Percentiles rank a stretch among this genome's conserved stretches.
These are phyloP conservation scores for Omphaloscelis lunosa DNA, from an alignment of 2,888 invertebrate species.

Conservation along the genomic window DNA sequence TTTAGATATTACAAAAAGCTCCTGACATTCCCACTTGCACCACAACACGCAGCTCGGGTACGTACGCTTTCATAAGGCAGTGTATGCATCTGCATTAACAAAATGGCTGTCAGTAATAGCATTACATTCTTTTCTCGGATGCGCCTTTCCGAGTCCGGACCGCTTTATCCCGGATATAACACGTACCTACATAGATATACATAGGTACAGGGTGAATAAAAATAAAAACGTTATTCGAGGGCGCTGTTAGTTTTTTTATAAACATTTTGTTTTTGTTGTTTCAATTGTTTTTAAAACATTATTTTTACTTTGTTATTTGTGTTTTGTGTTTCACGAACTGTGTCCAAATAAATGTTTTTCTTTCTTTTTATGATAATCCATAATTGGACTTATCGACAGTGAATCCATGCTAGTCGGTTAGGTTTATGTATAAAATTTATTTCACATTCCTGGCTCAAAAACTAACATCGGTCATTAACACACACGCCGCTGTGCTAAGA, in stretches of 20 bases:
- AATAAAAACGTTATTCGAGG: neutral
- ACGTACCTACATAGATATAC: neutral
- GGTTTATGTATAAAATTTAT: too few species aligned
- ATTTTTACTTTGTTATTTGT: too few species aligned
- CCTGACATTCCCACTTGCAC: neutral
- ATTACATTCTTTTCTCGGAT: conserved; percentile 71
- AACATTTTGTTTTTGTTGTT: neutral
- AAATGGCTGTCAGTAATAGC: conserved; percentile 75
- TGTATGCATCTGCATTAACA: conserved; percentile 78
- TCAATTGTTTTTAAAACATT: too few species aligned
- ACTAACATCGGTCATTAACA: too few species aligned
- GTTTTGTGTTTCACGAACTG: too few species aligned
- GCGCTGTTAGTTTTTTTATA: neutral
- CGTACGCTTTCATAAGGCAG: conserved; percentile 62
- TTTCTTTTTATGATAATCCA: neutral
- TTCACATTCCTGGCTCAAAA: too few species aligned
- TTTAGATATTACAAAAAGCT: neutral
- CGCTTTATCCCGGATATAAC: conserved; percentile 48
- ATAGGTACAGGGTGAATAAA: neutral
- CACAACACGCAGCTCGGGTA: conserved; percentile 42
- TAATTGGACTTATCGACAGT: neutral
- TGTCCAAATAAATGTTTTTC: too few species aligned
- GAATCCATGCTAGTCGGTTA: neutral
- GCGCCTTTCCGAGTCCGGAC: conserved; percentile 52
- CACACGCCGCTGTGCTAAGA: too few species aligned